Percentiles rank a stretch among this genome's conserved stretches.
These are phyloP conservation scores for Anthonomus grandis DNA, from an alignment of 1,140 invertebrate genomes.

Conservation along the genomic window DNA sequence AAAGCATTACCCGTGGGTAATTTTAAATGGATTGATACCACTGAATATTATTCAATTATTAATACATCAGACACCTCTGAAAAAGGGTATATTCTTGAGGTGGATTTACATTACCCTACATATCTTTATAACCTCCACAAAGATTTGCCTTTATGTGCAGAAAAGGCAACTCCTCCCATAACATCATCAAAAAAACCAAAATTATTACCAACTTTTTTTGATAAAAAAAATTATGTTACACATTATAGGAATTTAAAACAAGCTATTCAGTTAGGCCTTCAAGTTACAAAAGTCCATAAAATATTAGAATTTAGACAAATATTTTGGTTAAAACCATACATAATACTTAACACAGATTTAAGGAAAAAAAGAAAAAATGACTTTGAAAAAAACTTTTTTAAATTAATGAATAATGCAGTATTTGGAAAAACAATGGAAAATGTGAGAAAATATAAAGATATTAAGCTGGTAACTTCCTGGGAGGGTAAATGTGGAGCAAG, in stretches of 20 bases:
- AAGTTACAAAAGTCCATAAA: conserved; percentile 20
- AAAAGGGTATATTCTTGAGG: conserved; percentile 17
- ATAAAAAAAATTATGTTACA: no score
- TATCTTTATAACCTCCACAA: conserved; percentile 16
- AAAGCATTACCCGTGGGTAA: conserved; percentile 45
- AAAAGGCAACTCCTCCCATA: conserved; percentile 31
- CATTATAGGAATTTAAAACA: no score
- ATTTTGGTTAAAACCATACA: conserved; percentile 20
- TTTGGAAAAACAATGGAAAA: no score
- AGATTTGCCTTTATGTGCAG: conserved; percentile 47
- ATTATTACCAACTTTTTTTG: conserved; percentile 41
- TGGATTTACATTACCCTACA: conserved; percentile 34
- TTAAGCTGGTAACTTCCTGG: conserved; percentile 30
- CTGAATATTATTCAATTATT: conserved; percentile 35
- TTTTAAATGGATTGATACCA: conserved; percentile 49
- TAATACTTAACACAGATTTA: conserved; percentile 16
- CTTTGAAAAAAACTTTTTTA: conserved; percentile 24
- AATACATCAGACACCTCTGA: conserved; percentile 43
- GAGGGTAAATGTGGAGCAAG: conserved; percentile 22
- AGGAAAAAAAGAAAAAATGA: conserved; percentile 16
- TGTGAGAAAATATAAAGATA: conserved; percentile 23
- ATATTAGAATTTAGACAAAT: conserved; percentile 20
- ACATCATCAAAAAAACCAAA: conserved; percentile 31
- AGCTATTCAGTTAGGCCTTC: conserved; percentile 14
- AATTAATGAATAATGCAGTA: no score